A percentile compares a stretch with the other conserved stretches of the same genome.
Conservation (phyloP, 2,888 invertebrate species). For the Bellardia pandia region DNA sequence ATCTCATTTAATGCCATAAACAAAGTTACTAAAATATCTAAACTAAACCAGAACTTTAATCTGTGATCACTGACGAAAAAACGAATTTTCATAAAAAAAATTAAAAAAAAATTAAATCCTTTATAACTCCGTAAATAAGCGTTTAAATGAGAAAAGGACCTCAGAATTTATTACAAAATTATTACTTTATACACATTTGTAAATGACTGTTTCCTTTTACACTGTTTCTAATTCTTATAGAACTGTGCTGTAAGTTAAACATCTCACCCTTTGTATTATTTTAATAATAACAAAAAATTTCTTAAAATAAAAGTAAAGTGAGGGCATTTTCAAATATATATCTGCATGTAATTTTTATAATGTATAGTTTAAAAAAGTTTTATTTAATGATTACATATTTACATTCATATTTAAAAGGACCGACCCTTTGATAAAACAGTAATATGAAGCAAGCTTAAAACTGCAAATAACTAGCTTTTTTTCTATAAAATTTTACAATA, state of each 20-base stretch:
- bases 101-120: no score
- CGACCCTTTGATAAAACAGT: constrained; percentile 5
- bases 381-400: background rate
- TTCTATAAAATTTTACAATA: background rate
- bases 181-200: no score
- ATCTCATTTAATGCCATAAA: no score
- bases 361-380: background rate
- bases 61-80: no score
- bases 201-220: background rate
- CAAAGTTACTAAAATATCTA: no score
- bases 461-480: background rate
- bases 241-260: constrained; percentile 12
- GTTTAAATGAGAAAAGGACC: no score
- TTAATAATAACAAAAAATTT: constrained; percentile 24
- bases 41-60: no score
- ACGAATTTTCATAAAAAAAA: no score
- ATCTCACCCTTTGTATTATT: constrained; percentile 23
- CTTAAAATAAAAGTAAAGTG: constrained; percentile 10
- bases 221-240: background rate
- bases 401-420: constrained; percentile 8
- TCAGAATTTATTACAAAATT: no score
- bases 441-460: background rate
- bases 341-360: background rate
- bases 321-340: constrained; percentile 13
- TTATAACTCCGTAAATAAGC: no score